A percentile compares a stretch with the other conserved stretches of the same genome.
Evolutionary conservation across 2,888 invertebrate species (phyloP).

Genomic region (Clunio marinus): DNA sequence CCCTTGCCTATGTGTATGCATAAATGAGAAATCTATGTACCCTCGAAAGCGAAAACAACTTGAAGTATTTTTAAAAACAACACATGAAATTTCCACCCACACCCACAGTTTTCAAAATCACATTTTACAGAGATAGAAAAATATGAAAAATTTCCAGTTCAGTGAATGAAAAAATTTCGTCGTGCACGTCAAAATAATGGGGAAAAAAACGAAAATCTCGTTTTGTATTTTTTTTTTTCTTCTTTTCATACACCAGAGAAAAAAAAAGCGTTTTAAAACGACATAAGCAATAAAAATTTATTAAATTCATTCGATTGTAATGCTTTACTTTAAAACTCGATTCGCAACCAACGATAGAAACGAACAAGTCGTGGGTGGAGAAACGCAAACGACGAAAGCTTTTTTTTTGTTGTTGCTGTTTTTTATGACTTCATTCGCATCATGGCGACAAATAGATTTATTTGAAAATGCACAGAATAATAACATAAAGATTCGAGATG

Average conservation of each 20-base stretch:
- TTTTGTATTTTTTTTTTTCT: not conserved
- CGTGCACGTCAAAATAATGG: not conserved
- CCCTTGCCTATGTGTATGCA: too few relatives aligned
- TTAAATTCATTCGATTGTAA: slow-evolving; percentile 15
- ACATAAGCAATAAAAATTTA: slow-evolving; percentile 21
- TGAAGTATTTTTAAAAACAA: not conserved
- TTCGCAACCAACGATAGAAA: not conserved
- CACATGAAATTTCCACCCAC: too few relatives aligned
- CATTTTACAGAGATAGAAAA: not conserved
- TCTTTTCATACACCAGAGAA: too few relatives aligned
- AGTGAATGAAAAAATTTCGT: slow-evolving; percentile 10
- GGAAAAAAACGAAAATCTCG: not conserved
- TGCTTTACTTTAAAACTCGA: not conserved
- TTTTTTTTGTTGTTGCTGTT: too few relatives aligned
- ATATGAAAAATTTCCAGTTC: slow-evolving; percentile 14
- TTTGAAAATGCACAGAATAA: not conserved
- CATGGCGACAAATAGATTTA: not conserved
- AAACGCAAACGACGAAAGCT: too few relatives aligned
- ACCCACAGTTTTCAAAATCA: not conserved
- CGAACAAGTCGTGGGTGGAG: too few relatives aligned
- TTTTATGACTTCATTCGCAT: too few relatives aligned
- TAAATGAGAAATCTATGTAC: not conserved
- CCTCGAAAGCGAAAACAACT: not conserved
- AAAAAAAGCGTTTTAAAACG: not conserved
- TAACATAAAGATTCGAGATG: not conserved